Evolutionary conservation across 2,113 vertebrate genomes (phyloP).

Genomic region (Pristiophorus japonicus): DNA sequence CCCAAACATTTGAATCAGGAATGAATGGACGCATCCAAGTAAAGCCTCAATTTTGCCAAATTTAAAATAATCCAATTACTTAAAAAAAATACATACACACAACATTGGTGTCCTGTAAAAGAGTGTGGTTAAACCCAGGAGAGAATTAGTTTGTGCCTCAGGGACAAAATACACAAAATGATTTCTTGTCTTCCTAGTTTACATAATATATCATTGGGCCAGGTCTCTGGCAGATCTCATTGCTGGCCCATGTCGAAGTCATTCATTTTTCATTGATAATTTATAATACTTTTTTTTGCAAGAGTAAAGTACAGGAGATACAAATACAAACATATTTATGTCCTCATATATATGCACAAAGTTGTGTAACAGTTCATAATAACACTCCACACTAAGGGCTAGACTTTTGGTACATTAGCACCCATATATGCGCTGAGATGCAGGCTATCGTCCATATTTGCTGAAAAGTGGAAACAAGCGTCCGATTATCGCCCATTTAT

Average conservation of each 20-base stretch:
- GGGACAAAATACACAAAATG: neutral
- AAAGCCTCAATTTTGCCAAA: no score
- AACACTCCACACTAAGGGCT: neutral
- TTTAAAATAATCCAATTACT: neutral
- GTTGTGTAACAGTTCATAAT: neutral
- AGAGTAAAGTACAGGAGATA: neutral
- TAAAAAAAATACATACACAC: neutral
- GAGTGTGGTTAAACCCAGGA: neutral
- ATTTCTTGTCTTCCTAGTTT: neutral
- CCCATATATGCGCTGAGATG: no score
- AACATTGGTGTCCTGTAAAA: neutral
- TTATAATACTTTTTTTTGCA: neutral
- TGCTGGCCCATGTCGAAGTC: no score
- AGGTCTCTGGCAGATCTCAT: neutral
- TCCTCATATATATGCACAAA: neutral
- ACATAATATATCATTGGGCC: neutral
- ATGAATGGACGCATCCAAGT: no score
- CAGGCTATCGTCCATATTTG: no score
- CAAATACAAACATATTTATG: slow-evolving; percentile 6
- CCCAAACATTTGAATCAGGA: no score
- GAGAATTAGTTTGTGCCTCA: neutral
- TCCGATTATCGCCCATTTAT: no score
- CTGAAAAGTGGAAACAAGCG: no score
- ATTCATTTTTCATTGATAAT: slow-evolving; percentile 20
- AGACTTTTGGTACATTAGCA: no score